phyloP scores from a whole-genome alignment of 2,797 vertebrate species.

The Gila robusta region DNA sequence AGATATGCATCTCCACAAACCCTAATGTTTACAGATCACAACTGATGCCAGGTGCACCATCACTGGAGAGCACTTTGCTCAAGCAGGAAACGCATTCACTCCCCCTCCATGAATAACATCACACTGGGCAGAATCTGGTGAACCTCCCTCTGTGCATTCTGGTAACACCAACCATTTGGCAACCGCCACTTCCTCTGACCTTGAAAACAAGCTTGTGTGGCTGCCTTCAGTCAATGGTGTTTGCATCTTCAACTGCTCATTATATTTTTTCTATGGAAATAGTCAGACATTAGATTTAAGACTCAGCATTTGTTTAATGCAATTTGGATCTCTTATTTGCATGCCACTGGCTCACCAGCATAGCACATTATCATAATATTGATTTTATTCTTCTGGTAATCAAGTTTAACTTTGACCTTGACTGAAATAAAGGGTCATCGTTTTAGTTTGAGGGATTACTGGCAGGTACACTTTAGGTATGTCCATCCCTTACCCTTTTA shows the following conservation, averaged over 20 bases:
- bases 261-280: conserved; percentile 21
- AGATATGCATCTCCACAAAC: conserved; percentile 68
- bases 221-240: conserved; percentile 34
- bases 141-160: conserved; percentile 37
- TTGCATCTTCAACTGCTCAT: conserved; percentile 8
- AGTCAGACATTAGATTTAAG: conserved; percentile 32
- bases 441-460: conserved; percentile 14
- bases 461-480: background rate
- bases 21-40: conserved; percentile 53
- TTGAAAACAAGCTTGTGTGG: conserved; percentile 19
- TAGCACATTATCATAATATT: conserved; percentile 27
- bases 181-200: conserved; percentile 35
- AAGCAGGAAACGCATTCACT: conserved; percentile 43
- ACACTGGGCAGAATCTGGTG: conserved; percentile 44
- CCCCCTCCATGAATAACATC: conserved; percentile 38
- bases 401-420: conserved; percentile 42
- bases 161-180: conserved; percentile 44
- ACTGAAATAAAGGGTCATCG: conserved; percentile 5
- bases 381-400: conserved; percentile 27
- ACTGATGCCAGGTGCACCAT: conserved; percentile 31
- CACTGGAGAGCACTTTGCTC: background rate
- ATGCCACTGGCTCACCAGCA: background rate
- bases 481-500: background rate
- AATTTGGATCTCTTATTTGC: conserved; percentile 28
- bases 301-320: conserved; percentile 13